Evolutionary conservation across 2,888 invertebrate genomes (phyloP).

Genomic region (Epinotia demarniana): DNA sequence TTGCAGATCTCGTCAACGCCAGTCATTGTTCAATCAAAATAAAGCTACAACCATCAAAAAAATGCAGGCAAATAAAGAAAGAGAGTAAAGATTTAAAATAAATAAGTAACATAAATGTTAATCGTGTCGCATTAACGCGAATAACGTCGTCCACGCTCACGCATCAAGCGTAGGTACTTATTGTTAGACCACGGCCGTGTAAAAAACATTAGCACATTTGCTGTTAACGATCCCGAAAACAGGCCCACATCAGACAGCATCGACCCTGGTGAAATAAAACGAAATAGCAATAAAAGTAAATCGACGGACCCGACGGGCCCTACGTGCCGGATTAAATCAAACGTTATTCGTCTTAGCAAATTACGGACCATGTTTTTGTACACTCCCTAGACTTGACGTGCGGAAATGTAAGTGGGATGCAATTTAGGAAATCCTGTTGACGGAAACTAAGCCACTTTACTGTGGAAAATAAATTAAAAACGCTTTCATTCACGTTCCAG

Average conservation of each 20-base stretch:
- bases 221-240: constrained; percentile 81
- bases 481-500: constrained; percentile 1
- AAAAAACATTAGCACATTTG: constrained; percentile 82
- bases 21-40: constrained; percentile 6
- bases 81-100: constrained; percentile 43
- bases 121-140: constrained; percentile 69
- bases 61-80: constrained; percentile 47
- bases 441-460: constrained; percentile 54
- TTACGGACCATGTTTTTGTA: constrained; percentile 79
- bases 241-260: constrained; percentile 73
- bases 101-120: constrained; percentile 56
- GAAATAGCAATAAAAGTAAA: constrained; percentile 83
- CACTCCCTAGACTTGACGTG: constrained; percentile 68
- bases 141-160: constrained; percentile 64
- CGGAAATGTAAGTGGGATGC: constrained; percentile 69
- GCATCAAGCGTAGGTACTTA: constrained; percentile 67
- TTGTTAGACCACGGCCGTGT: constrained; percentile 70
- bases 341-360: constrained; percentile 83
- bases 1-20: neutral
- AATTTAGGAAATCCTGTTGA: constrained; percentile 62
- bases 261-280: constrained; percentile 73
- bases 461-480: constrained; percentile 48
- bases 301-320: constrained; percentile 72
- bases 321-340: constrained; percentile 82
- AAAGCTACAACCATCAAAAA: constrained; percentile 18